Evolutionary conservation across 2,888 invertebrate species (phyloP).

Genomic region (Melieria crassipennis): DNA sequence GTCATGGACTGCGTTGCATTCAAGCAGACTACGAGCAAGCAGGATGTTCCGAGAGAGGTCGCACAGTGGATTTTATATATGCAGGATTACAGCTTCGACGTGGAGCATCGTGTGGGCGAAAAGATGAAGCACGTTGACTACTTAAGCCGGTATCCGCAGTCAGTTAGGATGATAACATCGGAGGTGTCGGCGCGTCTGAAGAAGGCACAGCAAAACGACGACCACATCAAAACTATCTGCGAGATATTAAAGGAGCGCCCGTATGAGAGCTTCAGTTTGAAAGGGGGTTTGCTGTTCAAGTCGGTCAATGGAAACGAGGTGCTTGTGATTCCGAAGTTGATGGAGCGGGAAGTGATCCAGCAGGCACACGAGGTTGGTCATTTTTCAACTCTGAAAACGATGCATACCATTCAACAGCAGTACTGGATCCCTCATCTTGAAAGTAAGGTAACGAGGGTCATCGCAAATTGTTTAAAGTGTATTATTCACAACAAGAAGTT

Average conservation of each 20-base stretch:
- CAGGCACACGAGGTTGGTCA: conserved; percentile 35
- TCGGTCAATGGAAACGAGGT: conserved; percentile 27
- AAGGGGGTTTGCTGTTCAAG: conserved; percentile 35
- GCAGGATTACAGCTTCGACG: conserved; percentile 38
- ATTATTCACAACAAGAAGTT: conserved; percentile 38
- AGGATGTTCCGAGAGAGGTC: conserved; percentile 29
- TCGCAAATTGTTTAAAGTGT: conserved; percentile 27
- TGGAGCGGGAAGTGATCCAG: conserved; percentile 34
- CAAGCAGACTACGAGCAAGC: conserved; percentile 1
- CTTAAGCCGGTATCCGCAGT: conserved; percentile 33
- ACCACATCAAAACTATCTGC: conserved; percentile 29
- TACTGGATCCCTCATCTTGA: no score
- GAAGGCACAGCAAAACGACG: conserved; percentile 33
- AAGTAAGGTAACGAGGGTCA: conserved; percentile 23
- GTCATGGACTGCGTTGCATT: conserved; percentile 14
- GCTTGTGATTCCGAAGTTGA: conserved; percentile 33
- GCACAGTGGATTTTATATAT: conserved; percentile 41
- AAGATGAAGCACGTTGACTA: conserved; percentile 42
- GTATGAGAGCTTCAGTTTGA: conserved; percentile 34
- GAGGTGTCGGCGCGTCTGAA: conserved; percentile 20
- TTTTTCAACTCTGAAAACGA: conserved; percentile 28
- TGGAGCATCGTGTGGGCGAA: conserved; percentile 38
- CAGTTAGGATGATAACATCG: conserved; percentile 11
- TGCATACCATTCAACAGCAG: no score
- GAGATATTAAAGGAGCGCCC: conserved; percentile 29